These are phyloP conservation scores for Unio delphinus DNA, from an alignment of 2,888 invertebrate genomes.

Conservation along the genomic window DNA sequence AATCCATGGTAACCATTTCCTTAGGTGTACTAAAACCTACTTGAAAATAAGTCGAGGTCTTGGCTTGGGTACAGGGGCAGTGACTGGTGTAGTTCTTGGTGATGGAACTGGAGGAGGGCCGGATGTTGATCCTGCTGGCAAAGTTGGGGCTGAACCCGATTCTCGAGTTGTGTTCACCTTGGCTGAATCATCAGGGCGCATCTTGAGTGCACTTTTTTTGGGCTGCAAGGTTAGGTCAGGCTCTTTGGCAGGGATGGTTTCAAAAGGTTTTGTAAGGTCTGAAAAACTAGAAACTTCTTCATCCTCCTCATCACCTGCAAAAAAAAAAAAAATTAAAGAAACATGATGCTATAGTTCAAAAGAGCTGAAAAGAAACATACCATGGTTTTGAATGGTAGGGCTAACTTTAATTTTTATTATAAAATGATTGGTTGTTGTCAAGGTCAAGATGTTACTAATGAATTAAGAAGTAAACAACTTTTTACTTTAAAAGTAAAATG, in stretches of 20 bases:
- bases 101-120: slow-evolving; percentile 25
- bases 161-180: not conserved
- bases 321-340: not conserved
- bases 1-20: too few relatives aligned
- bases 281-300: slow-evolving; percentile 6
- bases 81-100: slow-evolving; percentile 44
- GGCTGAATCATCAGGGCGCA: slow-evolving; percentile 15
- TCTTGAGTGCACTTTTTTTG: slow-evolving; percentile 71
- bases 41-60: slow-evolving; percentile 45
- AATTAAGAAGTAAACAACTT: too few relatives aligned
- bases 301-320: slow-evolving; percentile 22
- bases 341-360: too few relatives aligned
- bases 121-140: slow-evolving; percentile 8
- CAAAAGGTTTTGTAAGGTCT: slow-evolving; percentile 41
- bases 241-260: slow-evolving; percentile 67
- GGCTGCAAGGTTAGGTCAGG: slow-evolving; percentile 71
- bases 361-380: too few relatives aligned
- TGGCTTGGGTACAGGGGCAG: slow-evolving; percentile 40
- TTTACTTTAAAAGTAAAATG: too few relatives aligned
- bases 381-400: too few relatives aligned
- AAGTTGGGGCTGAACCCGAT: too few relatives aligned
- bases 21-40: slow-evolving; percentile 19
- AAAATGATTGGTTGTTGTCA: too few relatives aligned
- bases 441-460: too few relatives aligned
- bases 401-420: too few relatives aligned